These are phyloP conservation scores for Kryptolebias ocellatus DNA, from an alignment of 2,797 vertebrate species.

Conservation along the genomic window DNA sequence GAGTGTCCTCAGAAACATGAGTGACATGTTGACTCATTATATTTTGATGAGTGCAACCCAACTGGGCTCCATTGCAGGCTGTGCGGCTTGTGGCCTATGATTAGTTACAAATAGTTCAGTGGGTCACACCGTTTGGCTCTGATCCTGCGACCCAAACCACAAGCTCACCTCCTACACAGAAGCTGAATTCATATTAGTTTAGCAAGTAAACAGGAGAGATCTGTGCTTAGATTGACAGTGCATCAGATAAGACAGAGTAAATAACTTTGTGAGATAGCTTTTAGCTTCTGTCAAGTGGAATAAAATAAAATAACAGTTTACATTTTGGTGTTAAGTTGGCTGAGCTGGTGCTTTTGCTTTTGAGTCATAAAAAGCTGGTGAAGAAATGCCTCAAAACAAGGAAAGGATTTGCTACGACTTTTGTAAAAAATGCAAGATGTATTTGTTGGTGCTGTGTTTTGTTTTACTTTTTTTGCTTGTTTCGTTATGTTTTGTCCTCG, in stretches of 20 bases:
- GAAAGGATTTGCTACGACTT: too few species aligned
- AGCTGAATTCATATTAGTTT: background rate
- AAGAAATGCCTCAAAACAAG: too few species aligned
- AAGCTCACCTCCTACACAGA: constrained; percentile 6
- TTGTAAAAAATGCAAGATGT: too few species aligned
- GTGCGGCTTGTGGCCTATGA: constrained; percentile 71
- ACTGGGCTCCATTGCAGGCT: constrained; percentile 54
- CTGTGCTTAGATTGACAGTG: too few species aligned
- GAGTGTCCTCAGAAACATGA: constrained; percentile 56
- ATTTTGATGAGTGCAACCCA: constrained; percentile 70
- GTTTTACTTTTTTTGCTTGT: background rate
- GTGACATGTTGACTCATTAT: constrained; percentile 66
- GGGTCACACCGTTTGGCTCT: constrained; percentile 62
- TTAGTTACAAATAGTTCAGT: constrained; percentile 76
- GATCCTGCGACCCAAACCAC: constrained; percentile 40
- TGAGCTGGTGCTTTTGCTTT: too few species aligned
- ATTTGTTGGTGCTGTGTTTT: background rate
- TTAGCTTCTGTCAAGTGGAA: too few species aligned
- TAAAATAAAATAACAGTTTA: too few species aligned
- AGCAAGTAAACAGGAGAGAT: too few species aligned
- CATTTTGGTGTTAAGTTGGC: too few species aligned
- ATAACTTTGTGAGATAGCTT: too few species aligned
- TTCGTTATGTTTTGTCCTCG: background rate
- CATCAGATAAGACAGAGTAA: too few species aligned
- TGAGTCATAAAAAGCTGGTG: too few species aligned